Conservation (phyloP, 2,888 invertebrate species). For the Aquatica leii region DNA sequence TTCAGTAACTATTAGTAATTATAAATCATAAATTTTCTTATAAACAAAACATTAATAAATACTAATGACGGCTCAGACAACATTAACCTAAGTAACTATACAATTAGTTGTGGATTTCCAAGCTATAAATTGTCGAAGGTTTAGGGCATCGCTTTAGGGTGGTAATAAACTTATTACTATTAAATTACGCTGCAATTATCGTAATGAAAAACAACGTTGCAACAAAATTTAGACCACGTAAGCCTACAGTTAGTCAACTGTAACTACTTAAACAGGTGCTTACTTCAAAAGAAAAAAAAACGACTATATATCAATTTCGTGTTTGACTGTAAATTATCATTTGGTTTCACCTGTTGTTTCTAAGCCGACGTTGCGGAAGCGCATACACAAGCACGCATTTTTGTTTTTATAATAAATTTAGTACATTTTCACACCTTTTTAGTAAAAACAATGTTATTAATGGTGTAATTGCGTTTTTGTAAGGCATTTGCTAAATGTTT, state of each 20-base stretch:
- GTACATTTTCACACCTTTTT: slow-evolving; percentile 36
- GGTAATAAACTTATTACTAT: slow-evolving; percentile 16
- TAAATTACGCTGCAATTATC: slow-evolving; percentile 14
- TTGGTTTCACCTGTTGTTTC: slow-evolving; percentile 24
- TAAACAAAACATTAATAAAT: slow-evolving; percentile 8
- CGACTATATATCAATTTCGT: slow-evolving; percentile 11
- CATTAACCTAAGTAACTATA: slow-evolving; percentile 10
- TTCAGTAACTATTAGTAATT: too few relatives aligned
- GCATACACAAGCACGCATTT: background rate
- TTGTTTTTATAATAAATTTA: background rate
- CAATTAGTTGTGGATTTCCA: slow-evolving; percentile 16
- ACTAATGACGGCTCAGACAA: slow-evolving; percentile 14
- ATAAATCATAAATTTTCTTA: background rate
- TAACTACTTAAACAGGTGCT: slow-evolving; percentile 19
- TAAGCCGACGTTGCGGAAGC: slow-evolving; percentile 26
- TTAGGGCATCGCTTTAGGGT: slow-evolving; percentile 12
- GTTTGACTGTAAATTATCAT: slow-evolving; percentile 24
- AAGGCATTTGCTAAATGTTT: slow-evolving; percentile 26
- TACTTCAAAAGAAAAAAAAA: background rate
- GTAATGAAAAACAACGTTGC: slow-evolving; percentile 13
- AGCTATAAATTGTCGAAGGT: slow-evolving; percentile 14
- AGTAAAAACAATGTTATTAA: slow-evolving; percentile 31
- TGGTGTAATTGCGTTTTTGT: slow-evolving; percentile 32
- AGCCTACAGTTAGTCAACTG: background rate
- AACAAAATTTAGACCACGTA: slow-evolving; percentile 16